Base-by-base conservation (phyloP, 2,113 vertebrate species). In the Procavia capensis region DNA sequence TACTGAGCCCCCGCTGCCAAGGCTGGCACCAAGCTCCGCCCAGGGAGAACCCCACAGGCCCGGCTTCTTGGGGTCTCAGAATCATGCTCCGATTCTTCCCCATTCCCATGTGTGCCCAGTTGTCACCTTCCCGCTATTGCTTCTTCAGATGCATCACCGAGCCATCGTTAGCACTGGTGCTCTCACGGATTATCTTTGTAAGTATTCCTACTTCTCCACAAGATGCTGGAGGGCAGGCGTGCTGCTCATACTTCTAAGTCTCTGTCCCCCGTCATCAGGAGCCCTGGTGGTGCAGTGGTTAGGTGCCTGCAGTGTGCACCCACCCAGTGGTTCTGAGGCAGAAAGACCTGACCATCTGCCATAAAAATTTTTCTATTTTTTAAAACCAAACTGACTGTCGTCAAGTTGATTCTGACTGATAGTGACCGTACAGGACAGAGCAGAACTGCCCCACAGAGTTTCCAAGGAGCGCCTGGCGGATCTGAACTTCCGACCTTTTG, bases 101-200 rank as follows among this genome's bases (percentile, higher is more conserved):
- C 13, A 16, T 4, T 11, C 66, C 45, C 27, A 7, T 22, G 4
- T 16, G 3, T 54, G 17, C 20, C 59, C 16, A 29, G 8, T 61
- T 4, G 20, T 2, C 14, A 25, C 3, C 54, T 24, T 95, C 31
- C 93, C 1, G 41, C 8, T 17, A 59, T 81, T 5, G 8, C 20
- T 16, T 34, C 36, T 39, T 2, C 41, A 6, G 43, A 50, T 0
- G 24, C 8, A 4, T 29, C 0, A 14, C 50, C 13, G 27, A 59
- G 59, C 36, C 2, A 3, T 16, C 9, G 7, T 11, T 1, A 3
- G 70, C 36, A 9, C 63, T 16, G 3, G 2, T 9, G 45, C 66
- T 93, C 8, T 43, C 5, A n/a, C 16, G 10, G 74, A 57, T 4
- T 5, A 36, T 6, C 63, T 17, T 24, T 19, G 64, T 16, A 68